Conservation (phyloP, 2,113 vertebrate genomes). For the Regulus satrapa region DNA sequence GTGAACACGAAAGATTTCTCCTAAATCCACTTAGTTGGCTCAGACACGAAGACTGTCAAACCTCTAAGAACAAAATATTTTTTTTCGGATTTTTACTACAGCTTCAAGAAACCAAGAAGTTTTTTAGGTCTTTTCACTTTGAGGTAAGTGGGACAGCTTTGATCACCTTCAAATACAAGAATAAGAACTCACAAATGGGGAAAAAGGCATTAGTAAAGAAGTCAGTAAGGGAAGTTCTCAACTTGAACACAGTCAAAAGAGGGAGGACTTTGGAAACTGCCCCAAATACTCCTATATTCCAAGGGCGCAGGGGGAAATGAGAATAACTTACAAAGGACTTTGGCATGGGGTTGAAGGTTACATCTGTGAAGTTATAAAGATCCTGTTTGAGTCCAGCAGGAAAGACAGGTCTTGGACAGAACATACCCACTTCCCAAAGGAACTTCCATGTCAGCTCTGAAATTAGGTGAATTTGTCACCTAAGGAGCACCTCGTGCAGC, state of each 20-base stretch:
- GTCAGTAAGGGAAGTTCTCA: background rate
- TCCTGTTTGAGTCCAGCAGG: background rate
- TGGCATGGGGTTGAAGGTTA: background rate
- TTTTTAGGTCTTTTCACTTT: background rate
- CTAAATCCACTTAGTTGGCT: background rate
- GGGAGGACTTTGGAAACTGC: background rate
- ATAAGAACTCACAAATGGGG: background rate
- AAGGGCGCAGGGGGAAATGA: background rate
- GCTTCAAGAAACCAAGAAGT: background rate
- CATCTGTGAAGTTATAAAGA: background rate
- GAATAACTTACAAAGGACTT: background rate
- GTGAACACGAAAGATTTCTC: background rate
- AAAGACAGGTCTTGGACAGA: background rate
- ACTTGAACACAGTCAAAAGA: background rate
- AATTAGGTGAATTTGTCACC: background rate
- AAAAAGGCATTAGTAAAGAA: background rate
- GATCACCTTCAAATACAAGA: background rate
- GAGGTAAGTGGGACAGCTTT: conserved; percentile 15
- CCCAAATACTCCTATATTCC: background rate
- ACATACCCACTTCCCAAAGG: background rate
- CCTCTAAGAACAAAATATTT: background rate
- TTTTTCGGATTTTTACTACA: background rate
- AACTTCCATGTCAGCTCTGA: background rate
- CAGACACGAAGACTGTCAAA: background rate
- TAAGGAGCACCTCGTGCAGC: background rate